A percentile compares a stretch with the other conserved stretches of the same genome.
These are phyloP conservation scores for Platycheirus albimanus DNA, from an alignment of 2,888 invertebrate species.

Conservation along the genomic window DNA sequence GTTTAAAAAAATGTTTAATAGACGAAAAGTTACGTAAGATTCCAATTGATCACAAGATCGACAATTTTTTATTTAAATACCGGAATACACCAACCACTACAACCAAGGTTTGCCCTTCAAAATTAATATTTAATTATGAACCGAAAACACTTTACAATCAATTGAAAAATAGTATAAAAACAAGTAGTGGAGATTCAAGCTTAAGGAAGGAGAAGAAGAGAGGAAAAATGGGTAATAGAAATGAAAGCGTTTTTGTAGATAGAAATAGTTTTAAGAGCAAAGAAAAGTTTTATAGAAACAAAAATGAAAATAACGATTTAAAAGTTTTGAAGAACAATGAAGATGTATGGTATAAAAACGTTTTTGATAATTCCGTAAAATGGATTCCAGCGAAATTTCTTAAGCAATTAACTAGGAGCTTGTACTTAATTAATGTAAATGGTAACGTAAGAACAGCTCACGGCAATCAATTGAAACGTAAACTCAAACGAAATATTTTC, in stretches of 20 bases:
- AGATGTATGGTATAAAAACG: conserved; percentile 10
- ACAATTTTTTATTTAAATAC: conserved; percentile 15
- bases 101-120: conserved; percentile 2
- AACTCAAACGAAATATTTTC: background rate
- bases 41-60: conserved; percentile 16
- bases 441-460: background rate
- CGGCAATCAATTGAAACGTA: background rate
- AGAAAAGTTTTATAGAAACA: background rate
- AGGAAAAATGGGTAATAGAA: background rate
- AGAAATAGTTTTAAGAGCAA: background rate
- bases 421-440: background rate
- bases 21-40: conserved; percentile 15
- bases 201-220: background rate
- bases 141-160: conserved; percentile 12
- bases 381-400: background rate
- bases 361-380: conserved; percentile 10
- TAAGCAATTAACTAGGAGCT: background rate
- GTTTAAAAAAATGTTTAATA: conserved; percentile 3
- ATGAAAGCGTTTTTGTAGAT: background rate
- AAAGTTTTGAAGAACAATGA: conserved; percentile 6
- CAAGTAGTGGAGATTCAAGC: background rate
- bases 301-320: background rate
- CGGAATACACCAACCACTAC: conserved; percentile 17
- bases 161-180: background rate
- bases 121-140: background rate